Base-by-base conservation (phyloP, 2,888 invertebrate species). In the Diogma glabrata region DNA sequence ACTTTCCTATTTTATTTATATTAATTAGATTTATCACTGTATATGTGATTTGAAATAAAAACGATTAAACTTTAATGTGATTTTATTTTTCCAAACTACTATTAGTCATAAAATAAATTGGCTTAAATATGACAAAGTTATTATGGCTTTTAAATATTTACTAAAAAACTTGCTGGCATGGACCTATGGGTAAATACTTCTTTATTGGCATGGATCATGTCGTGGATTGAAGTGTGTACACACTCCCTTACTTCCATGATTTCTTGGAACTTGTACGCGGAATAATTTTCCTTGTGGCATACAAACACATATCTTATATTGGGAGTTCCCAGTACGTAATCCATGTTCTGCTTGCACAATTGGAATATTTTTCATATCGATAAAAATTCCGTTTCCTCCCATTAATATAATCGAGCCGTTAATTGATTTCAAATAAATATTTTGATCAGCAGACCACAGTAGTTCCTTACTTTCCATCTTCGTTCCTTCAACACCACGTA, bases 251-350 rank as follows among this genome's bases (percentile, higher is more conserved):
- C 64, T 63, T 53, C 64, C 67, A 55, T 67, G 66, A 3, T 62
- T 60, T 0, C 75, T 74, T 0, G 81, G 78, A 1, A 87, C 80
- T 0, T 85, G 82, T 4, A 92, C 78, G 54, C 83, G 75, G 62
- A 90, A 92, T 49, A 93, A 64, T 59, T 84, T 85, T 0, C 91
- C 92, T 56, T 84, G 81, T 0, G 91, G 91, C 87, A 90, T 89
- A 62, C 92, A 92, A 1, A 91, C 83, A 59, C 92, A 93, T 1
- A 93, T 77, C 65, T 92, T 91, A 60, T 82, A 92, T 64, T 91
- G 89, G 0, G 79, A 68, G 52, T 69, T 67, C 3, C 66, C 67
- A 60, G 62, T 73, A 62, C 58, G 73, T 23, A 55, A 68, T 55
- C 63, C 73, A 56, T 23, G 62, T 52, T 75, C 69, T 4, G 73